These are phyloP conservation scores for Hanleya hanleyi DNA, from an alignment of 2,888 invertebrate species.

Conservation along the genomic window DNA sequence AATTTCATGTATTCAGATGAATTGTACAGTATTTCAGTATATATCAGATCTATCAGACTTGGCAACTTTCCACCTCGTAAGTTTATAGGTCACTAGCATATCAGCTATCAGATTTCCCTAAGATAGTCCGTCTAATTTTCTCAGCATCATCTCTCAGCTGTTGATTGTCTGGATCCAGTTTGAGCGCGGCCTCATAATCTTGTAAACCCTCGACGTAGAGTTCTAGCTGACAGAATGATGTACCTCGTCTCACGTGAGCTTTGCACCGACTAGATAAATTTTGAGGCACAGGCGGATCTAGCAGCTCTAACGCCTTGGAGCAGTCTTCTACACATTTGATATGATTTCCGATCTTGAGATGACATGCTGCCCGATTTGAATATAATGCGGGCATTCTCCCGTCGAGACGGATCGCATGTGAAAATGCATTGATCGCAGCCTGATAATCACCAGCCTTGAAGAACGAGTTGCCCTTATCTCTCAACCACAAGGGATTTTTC, in stretches of 20 bases:
- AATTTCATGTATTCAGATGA: no score
- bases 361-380: slow-evolving; percentile 86
- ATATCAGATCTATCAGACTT: no score
- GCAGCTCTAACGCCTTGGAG: slow-evolving; percentile 81
- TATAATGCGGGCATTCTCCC: slow-evolving; percentile 83
- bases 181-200: slow-evolving; percentile 84
- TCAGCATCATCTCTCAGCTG: slow-evolving; percentile 78
- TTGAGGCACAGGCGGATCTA: slow-evolving; percentile 82
- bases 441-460: slow-evolving; percentile 83
- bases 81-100: no score
- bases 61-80: no score
- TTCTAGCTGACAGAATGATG: slow-evolving; percentile 82
- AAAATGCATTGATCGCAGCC: slow-evolving; percentile 87
- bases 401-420: slow-evolving; percentile 84
- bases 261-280: slow-evolving; percentile 83
- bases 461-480: slow-evolving; percentile 87
- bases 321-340: slow-evolving; percentile 80
- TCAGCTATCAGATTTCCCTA: slow-evolving; percentile 40
- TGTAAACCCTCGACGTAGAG: slow-evolving; percentile 80
- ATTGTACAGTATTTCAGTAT: no score
- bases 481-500: slow-evolving; percentile 86
- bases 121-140: slow-evolving; percentile 68
- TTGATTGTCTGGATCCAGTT: slow-evolving; percentile 80
- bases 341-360: slow-evolving; percentile 84
- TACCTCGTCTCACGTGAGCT: slow-evolving; percentile 84